Evolutionary conservation across 2,888 invertebrate genomes (phyloP).

Genomic region (Dioctria linearis): DNA sequence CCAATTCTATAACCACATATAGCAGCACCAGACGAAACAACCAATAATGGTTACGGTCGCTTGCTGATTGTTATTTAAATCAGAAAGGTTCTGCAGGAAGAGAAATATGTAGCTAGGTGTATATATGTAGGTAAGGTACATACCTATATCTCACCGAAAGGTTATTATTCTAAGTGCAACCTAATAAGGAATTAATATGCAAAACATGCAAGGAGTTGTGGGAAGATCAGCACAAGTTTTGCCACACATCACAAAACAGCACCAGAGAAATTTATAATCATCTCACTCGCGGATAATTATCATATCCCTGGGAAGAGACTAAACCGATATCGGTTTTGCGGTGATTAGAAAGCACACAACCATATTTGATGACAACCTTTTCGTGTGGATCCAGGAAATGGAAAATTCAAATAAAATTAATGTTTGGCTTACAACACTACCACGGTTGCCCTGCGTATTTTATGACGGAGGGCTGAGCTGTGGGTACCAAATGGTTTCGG

Average conservation of each 20-base stretch:
- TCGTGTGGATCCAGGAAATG: not conserved
- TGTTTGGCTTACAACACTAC: not conserved
- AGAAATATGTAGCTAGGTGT: not conserved
- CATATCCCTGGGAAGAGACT: conserved; percentile 4
- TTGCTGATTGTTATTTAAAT: not conserved
- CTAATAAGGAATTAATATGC: conserved; percentile 14
- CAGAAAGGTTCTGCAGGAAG: not conserved
- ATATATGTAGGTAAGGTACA: no score
- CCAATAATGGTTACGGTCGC: not conserved
- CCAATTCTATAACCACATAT: not conserved
- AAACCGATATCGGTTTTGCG: not conserved
- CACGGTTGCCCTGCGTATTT: no score
- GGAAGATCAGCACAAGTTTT: conserved; percentile 15
- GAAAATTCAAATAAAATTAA: not conserved
- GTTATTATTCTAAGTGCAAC: conserved; percentile 20
- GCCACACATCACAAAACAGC: not conserved
- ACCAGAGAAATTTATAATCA: not conserved
- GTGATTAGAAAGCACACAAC: not conserved
- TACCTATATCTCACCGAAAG: no score
- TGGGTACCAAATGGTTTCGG: not conserved
- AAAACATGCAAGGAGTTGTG: conserved; percentile 1
- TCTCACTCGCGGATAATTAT: conserved; percentile 5
- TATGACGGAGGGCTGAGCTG: not conserved
- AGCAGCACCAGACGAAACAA: not conserved
- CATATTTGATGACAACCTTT: not conserved